Conservation (phyloP, 2,113 vertebrate species). For the Burhinus oedicnemus region DNA sequence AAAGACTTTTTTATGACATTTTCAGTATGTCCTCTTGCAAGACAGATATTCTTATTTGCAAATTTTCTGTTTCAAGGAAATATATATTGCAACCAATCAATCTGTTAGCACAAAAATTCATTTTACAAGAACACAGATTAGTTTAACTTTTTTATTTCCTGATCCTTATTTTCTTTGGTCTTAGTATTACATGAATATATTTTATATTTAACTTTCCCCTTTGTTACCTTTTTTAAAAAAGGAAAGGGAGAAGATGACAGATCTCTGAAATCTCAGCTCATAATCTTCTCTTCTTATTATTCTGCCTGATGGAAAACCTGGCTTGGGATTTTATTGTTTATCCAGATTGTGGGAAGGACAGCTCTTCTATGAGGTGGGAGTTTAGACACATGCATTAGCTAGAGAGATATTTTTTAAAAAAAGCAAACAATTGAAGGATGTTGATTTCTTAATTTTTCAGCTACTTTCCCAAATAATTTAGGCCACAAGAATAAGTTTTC, state of each 20-base stretch:
- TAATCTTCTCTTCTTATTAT: neutral
- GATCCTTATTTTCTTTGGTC: neutral
- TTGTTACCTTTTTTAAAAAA: neutral
- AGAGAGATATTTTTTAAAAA: neutral
- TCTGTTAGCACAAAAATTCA: neutral
- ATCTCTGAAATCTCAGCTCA: neutral
- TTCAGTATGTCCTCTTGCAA: neutral
- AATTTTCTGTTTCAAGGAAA: neutral
- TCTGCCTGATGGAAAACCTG: neutral
- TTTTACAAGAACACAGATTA: neutral
- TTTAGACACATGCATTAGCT: neutral
- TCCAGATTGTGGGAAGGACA: neutral
- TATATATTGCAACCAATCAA: neutral
- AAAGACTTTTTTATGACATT: neutral
- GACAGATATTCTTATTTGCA: neutral
- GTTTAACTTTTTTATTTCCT: neutral
- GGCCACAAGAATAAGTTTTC: neutral
- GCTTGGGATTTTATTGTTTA: neutral
- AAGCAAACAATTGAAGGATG: neutral
- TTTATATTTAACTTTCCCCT: neutral
- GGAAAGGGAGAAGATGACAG: neutral
- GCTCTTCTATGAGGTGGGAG: neutral
- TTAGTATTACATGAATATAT: neutral
- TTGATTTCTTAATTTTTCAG: slow-evolving; percentile 1
- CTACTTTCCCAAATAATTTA: slow-evolving; percentile 19